Conservation (phyloP, 2,888 invertebrate genomes). For the Sepioteuthis lessoniana region DNA sequence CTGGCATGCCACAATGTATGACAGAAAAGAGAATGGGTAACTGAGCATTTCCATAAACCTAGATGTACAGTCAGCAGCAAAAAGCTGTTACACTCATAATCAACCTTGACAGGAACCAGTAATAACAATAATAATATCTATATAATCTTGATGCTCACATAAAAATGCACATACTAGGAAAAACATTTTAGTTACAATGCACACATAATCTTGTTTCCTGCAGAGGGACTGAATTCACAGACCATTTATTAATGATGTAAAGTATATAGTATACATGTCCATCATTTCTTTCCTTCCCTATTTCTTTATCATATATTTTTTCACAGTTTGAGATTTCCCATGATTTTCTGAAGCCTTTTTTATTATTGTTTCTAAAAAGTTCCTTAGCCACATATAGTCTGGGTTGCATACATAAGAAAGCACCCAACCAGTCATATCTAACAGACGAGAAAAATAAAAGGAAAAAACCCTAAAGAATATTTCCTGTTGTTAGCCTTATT, state of each 20-base stretch:
- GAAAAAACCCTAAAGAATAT: not conserved
- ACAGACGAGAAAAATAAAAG: not conserved
- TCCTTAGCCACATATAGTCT: not conserved
- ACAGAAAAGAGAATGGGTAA: no score
- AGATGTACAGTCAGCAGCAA: no score
- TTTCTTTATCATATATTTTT: not conserved
- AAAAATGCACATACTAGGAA: not conserved
- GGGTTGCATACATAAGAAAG: not conserved
- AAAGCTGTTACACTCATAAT: no score
- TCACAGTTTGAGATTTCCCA: slow-evolving; percentile 33
- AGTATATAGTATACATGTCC: not conserved
- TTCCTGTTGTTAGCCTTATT: not conserved
- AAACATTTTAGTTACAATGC: not conserved
- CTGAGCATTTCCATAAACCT: no score
- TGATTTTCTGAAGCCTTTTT: not conserved
- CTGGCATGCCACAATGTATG: no score
- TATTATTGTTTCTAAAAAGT: not conserved
- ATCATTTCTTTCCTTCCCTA: not conserved
- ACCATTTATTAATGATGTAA: not conserved
- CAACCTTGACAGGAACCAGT: no score
- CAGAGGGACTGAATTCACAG: not conserved
- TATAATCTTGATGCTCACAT: not conserved
- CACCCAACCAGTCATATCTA: not conserved
- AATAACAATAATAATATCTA: no score
- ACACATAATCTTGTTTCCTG: not conserved